phyloP scores from a whole-genome alignment of 2,797 vertebrate genomes.

The Florisuga fusca region DNA sequence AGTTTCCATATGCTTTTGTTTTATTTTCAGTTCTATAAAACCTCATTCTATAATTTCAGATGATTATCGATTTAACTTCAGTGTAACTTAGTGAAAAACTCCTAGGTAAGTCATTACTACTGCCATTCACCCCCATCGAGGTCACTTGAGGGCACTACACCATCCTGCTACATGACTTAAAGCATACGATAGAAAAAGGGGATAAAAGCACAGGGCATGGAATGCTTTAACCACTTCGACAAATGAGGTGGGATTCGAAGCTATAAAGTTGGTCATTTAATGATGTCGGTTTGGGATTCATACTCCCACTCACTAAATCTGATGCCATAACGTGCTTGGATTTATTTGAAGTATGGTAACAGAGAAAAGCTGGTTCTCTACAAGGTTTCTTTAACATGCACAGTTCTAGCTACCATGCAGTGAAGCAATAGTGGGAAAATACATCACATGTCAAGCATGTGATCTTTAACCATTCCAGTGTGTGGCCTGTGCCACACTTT shows the following conservation, averaged over 20 bases:
- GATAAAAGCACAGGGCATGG: background rate
- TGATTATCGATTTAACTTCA: background rate
- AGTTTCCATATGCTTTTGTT: background rate
- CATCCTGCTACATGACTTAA: accelerated
- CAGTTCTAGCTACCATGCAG: background rate
- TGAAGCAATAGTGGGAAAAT: background rate
- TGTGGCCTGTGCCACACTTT: background rate
- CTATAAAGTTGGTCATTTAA: background rate
- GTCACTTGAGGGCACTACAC: background rate
- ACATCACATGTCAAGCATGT: background rate
- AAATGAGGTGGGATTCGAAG: background rate
- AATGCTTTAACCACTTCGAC: background rate
- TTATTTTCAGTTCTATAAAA: background rate
- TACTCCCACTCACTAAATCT: background rate
- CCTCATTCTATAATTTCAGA: background rate
- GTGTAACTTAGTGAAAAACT: background rate
- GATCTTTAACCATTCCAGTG: background rate
- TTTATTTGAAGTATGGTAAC: background rate
- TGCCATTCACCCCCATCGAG: accelerated
- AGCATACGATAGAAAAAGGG: background rate
- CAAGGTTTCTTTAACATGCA: background rate
- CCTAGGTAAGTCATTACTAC: no score
- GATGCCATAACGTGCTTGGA: background rate
- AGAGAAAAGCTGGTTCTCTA: background rate
- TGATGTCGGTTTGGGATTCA: background rate